Evolutionary conservation across 2,113 vertebrate species (phyloP).

Genomic region (Dicrurus megarhynchus): DNA sequence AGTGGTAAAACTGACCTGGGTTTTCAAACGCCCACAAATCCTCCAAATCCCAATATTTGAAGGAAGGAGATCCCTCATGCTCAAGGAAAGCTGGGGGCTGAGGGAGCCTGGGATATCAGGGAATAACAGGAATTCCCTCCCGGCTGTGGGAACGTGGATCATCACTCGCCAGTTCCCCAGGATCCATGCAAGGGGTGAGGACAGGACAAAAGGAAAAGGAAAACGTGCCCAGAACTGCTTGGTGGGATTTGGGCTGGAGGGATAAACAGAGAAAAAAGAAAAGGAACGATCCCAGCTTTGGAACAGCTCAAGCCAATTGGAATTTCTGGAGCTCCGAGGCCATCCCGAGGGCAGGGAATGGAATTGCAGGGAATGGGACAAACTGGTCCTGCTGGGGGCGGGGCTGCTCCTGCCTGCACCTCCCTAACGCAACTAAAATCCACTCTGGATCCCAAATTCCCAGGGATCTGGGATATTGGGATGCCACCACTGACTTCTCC

Average conservation of each 20-base stretch:
- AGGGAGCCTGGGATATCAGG: not conserved
- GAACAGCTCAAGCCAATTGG: not conserved
- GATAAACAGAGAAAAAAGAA: not conserved
- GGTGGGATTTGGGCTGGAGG: not conserved
- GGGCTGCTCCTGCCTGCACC: not conserved
- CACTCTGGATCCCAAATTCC: not conserved
- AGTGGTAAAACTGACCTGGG: not conserved
- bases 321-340: not conserved
- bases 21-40: not conserved
- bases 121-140: not conserved
- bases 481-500: not conserved
- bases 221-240: not conserved
- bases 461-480: not conserved
- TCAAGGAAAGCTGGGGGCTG: not conserved
- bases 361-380: not conserved
- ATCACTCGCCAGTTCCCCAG: not conserved
- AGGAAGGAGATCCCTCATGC: not conserved
- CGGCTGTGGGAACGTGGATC: rapidly evolving
- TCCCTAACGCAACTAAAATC: not conserved
- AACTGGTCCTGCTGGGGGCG: not conserved
- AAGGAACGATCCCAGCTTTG: not conserved
- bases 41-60: not conserved
- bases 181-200: not conserved
- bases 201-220: not conserved
- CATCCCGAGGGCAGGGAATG: not conserved